Base-by-base conservation (phyloP, 2,888 invertebrate species). In the Ganaspis brasiliensis region DNA sequence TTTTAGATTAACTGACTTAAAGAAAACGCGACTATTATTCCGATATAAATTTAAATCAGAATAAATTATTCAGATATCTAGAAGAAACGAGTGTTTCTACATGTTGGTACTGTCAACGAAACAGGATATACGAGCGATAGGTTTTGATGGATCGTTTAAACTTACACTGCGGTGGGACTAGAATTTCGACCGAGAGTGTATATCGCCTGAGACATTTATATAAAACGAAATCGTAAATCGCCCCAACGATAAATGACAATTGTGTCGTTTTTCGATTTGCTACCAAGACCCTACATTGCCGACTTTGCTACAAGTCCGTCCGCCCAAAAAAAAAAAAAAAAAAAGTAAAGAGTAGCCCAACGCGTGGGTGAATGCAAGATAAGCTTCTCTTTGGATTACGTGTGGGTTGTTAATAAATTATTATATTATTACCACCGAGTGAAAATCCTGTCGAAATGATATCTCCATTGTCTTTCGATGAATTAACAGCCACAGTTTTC, bases 171-270 rank as follows among this genome's bases (percentile, higher is more conserved):
- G 85, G 74, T 81, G 82, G 75, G 79, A 76, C 79, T 37, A 0
- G 24, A 16, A 35, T 14, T 26, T 31, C 6, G 35, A 67, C 76
- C 57, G 61, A 70, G 73, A n/a, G 49, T 49, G 12, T 78, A 72
- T 79, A 79, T 77, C 75, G 75, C 61, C 61, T 52, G 2, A 74
- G 85, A 84, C 86, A 84, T n/a, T n/a, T n/a, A n/a, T n/a, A n/a
- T 87, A 87, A 19, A 88, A 88, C 87, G 88, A 85, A 88, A 87
- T 82, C 89, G 88, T 90, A 90, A 90, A 90, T 90, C 87, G 83
- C 85, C 77, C 74, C 80, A 84, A 85, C 89, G 89, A 90, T 90
- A 90, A 90, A 90, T 89, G 89, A 90, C 89, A 90, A 90, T 90
- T 90, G 89, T 85, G 79, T 78, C 81, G 73, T 79, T 83, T 85